These are phyloP conservation scores for Diplosoma virens DNA, from an alignment of 23 tunicate genomes.

Conservation along the genomic window DNA sequence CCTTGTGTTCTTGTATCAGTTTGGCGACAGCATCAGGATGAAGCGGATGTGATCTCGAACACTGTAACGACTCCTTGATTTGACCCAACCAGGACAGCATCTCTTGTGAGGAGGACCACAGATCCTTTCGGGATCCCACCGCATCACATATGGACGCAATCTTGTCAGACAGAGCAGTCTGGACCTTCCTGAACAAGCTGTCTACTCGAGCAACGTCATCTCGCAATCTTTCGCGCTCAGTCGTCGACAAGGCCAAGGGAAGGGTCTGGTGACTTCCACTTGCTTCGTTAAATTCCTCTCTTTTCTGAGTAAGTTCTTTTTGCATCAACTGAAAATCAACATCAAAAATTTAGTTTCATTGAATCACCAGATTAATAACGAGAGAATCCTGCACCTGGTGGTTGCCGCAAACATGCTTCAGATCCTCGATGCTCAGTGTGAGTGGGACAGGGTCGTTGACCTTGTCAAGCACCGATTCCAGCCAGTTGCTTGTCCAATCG, in stretches of 20 bases:
- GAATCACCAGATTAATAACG: not conserved
- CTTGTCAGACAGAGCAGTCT: conserved; percentile 43
- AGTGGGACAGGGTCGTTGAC: conserved; percentile 57
- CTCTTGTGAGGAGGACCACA: conserved; percentile 91
- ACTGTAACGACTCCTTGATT: conserved; percentile 39
- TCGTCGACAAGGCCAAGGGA: conserved; percentile 52
- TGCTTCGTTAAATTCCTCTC: conserved; percentile 72
- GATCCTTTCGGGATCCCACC: conserved; percentile 72
- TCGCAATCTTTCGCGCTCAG: conserved; percentile 70
- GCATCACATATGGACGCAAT: conserved; percentile 60
- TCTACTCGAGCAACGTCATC: conserved; percentile 54
- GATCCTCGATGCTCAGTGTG: conserved; percentile 83
- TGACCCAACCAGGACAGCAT: conserved; percentile 77
- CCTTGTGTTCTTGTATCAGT: conserved; percentile 90
- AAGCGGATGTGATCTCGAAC: conserved; percentile 34
- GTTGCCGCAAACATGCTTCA: conserved; percentile 50
- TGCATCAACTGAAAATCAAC: conserved; percentile 60
- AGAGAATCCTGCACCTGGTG: conserved; percentile 57
- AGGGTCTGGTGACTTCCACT: conserved; percentile 77
- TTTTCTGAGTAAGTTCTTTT: conserved; percentile 68
- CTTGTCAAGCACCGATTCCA: conserved; percentile 37
- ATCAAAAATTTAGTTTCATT: not conserved
- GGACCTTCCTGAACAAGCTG: conserved; percentile 41
- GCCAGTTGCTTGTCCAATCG: conserved; percentile 47
- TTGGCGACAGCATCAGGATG: conserved; percentile 88